phyloP scores from a whole-genome alignment of 2,888 invertebrate species.

The Helleia helle region DNA sequence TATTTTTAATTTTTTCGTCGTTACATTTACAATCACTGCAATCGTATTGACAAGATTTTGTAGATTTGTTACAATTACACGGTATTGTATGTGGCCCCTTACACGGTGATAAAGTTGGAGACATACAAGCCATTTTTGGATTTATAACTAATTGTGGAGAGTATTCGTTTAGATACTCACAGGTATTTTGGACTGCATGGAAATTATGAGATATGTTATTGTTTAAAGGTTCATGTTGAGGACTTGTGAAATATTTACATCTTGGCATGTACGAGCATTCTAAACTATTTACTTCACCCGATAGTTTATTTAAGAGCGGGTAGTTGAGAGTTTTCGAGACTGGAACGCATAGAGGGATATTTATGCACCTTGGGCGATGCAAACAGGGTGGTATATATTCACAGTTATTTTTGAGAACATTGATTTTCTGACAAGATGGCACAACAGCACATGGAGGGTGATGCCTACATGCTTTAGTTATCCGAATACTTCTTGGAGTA shows the following conservation, averaged over 20 bases:
- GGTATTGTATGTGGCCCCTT: conserved; percentile 24
- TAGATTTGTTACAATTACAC: conserved; percentile 29
- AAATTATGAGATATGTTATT: background rate
- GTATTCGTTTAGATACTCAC: conserved; percentile 30
- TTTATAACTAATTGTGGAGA: conserved; percentile 28
- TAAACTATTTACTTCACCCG: conserved; percentile 26
- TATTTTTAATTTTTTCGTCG: conserved; percentile 9
- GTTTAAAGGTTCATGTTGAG: conserved; percentile 12
- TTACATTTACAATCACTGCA: conserved; percentile 26
- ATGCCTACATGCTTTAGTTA: conserved; percentile 59
- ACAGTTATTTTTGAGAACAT: conserved; percentile 51
- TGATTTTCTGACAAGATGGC: conserved; percentile 56
- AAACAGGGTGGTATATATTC: conserved; percentile 53
- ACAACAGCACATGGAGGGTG: conserved; percentile 60
- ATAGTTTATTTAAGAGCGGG: conserved; percentile 28
- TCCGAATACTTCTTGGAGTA: conserved; percentile 40
- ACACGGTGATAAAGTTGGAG: conserved; percentile 27
- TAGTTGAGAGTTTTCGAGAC: conserved; percentile 41
- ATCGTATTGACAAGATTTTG: conserved; percentile 53
- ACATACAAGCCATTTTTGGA: conserved; percentile 27
- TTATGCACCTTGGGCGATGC: conserved; percentile 56
- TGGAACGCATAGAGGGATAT: conserved; percentile 55
- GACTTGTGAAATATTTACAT: conserved; percentile 33
- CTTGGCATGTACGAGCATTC: conserved; percentile 30
- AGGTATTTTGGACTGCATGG: conserved; percentile 23